Base-by-base conservation (phyloP, 2,113 vertebrate species). In the Brachionichthys hirsutus region DNA sequence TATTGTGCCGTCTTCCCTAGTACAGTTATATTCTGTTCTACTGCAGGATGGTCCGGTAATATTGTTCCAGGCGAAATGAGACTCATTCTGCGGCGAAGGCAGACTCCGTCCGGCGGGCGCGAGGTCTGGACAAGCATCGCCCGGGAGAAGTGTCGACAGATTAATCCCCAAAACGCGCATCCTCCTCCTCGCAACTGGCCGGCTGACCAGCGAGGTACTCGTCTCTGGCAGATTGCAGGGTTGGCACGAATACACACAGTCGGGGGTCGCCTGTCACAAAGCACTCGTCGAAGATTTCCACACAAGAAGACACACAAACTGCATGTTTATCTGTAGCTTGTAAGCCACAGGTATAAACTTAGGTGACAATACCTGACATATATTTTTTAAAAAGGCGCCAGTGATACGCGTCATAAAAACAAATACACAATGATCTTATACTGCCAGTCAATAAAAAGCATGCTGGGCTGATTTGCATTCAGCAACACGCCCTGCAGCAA, bases 121-220 rank as follows among this genome's bases (percentile, higher is more conserved):
- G 45, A 58, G 16, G 66, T 19, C 42, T 18, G 30, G 55, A 42
- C 46, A 74, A 78, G 75, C 71, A 74, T 81, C 81, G 63, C 65
- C 61, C 73, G 44, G 43, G 38, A 81, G 45, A 70, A 43, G 47
- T 59, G 41, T 60, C 48, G 41, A 60, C 12, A 56, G 64, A 81
- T 83, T 83, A 77, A 81, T 77, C 73, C 80, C 66, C 66, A 66
- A 47, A 75, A 67, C 61, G 52, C 52, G 47, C 72, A 54, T 20
- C 41, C 56, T 54, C 44, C 58, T 55, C 69, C 63, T 63, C 57
- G 73, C 73, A 71, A 83, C 81, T 75, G 77, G 51, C 65, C 72
- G 77, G 76, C 70, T 76, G 75, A 80, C 78, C 68, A 62, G 64
- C 53, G 70, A 62, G 81, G 70, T 67, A 48, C 59, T 72, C 68